These are phyloP conservation scores for Phaethornis superciliosus DNA, from an alignment of 2,113 vertebrate species.

Conservation along the genomic window DNA sequence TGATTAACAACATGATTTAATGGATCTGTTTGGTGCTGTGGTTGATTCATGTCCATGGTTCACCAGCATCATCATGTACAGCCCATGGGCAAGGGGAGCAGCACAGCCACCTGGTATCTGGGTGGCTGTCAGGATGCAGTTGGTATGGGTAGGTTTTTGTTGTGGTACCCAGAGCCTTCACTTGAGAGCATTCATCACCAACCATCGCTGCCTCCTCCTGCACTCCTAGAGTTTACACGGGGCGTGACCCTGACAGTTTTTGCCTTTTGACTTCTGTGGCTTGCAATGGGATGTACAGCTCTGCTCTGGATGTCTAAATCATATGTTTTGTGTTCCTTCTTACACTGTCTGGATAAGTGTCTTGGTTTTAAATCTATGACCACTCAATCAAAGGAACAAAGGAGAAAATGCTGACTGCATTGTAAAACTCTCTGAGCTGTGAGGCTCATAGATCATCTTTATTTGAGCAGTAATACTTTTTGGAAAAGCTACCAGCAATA, in stretches of 20 bases:
- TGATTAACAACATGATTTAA: neutral
- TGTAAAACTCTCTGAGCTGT: conserved; percentile 18
- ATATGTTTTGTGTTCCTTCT: neutral
- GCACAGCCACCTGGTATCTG: rapidly evolving
- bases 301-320: neutral
- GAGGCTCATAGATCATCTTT: conserved; percentile 59
- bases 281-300: neutral
- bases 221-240: rapidly evolving
- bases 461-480: conserved; percentile 44
- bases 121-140: neutral
- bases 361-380: conserved; percentile 21
- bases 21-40: rapidly evolving
- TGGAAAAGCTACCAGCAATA: neutral
- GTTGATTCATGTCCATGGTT: neutral
- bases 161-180: neutral
- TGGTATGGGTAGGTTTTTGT: rapidly evolving
- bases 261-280: neutral
- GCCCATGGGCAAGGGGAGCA: neutral
- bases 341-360: conserved; percentile 1
- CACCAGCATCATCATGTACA: neutral
- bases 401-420: conserved; percentile 48
- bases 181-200: neutral
- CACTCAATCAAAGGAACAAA: conserved; percentile 46
- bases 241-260: neutral
- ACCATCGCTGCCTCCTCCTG: neutral